phyloP scores from a whole-genome alignment of 2,797 vertebrate genomes.

The Apodemus agrarius region DNA sequence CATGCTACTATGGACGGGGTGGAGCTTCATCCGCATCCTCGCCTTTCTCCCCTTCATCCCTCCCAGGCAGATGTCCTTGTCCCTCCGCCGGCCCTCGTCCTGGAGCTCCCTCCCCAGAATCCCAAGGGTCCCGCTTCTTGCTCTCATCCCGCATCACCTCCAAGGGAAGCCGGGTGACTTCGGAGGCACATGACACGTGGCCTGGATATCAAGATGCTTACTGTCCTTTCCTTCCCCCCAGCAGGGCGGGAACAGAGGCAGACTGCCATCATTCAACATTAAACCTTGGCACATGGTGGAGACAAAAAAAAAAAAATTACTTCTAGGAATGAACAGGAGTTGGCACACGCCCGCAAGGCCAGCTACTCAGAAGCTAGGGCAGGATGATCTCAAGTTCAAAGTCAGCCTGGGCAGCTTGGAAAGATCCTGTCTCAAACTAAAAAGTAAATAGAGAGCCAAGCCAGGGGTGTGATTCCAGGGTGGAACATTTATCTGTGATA shows the following conservation, averaged over 20 bases:
- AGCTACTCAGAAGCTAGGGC: not conserved
- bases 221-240: not conserved
- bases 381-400: not conserved
- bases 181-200: not conserved
- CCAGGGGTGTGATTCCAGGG: not conserved
- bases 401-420: not conserved
- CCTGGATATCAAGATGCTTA: not conserved
- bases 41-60: not conserved
- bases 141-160: no score
- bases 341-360: not conserved
- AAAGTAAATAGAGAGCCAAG: not conserved
- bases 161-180: not conserved
- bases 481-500: not conserved
- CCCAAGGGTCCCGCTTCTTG: not conserved
- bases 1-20: no score
- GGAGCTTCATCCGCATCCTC: fast-evolving
- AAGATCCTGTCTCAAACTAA: not conserved
- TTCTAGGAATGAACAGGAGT: not conserved
- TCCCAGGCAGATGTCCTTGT: fast-evolving
- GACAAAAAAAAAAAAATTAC: fast-evolving
- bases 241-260: fast-evolving
- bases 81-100: not conserved
- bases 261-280: fast-evolving
- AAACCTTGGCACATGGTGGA: fast-evolving
- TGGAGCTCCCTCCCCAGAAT: not conserved